Evolutionary conservation across 2,797 vertebrate species (phyloP).

Genomic region (Cetoscarus ocellatus): DNA sequence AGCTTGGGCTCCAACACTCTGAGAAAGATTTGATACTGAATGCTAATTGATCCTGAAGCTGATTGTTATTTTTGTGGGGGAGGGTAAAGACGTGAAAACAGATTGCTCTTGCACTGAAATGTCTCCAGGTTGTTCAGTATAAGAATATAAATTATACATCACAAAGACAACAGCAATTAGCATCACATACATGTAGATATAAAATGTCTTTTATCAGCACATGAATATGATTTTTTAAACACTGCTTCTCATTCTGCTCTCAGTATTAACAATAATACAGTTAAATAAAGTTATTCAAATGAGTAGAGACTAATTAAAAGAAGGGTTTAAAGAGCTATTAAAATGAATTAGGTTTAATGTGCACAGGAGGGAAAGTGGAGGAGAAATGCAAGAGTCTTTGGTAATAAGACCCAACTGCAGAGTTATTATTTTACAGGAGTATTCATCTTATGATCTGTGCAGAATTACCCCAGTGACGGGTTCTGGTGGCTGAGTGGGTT

Average conservation of each 20-base stretch:
- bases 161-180: slow-evolving; percentile 35
- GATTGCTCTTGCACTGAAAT: slow-evolving; percentile 23
- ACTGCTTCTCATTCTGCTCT: neutral
- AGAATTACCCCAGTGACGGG: neutral
- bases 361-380: slow-evolving; percentile 5
- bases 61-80: slow-evolving; percentile 56
- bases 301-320: slow-evolving; percentile 16
- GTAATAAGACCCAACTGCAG: neutral
- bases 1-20: slow-evolving; percentile 30
- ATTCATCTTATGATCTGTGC: neutral
- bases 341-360: slow-evolving; percentile 9
- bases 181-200: slow-evolving; percentile 10
- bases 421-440: neutral
- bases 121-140: slow-evolving; percentile 33
- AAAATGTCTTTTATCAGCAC: neutral
- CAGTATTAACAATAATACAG: slow-evolving; percentile 11
- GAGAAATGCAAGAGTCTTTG: slow-evolving; percentile 14
- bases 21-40: slow-evolving; percentile 54
- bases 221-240: neutral
- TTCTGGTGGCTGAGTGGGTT: neutral
- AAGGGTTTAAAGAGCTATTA: slow-evolving; percentile 13
- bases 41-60: slow-evolving; percentile 69
- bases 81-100: slow-evolving; percentile 28
- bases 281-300: slow-evolving; percentile 19
- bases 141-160: slow-evolving; percentile 42